A percentile compares a stretch with the other conserved stretches of the same genome.
phyloP scores from a whole-genome alignment of 2,797 vertebrate species.

The Valencia hispanica region DNA sequence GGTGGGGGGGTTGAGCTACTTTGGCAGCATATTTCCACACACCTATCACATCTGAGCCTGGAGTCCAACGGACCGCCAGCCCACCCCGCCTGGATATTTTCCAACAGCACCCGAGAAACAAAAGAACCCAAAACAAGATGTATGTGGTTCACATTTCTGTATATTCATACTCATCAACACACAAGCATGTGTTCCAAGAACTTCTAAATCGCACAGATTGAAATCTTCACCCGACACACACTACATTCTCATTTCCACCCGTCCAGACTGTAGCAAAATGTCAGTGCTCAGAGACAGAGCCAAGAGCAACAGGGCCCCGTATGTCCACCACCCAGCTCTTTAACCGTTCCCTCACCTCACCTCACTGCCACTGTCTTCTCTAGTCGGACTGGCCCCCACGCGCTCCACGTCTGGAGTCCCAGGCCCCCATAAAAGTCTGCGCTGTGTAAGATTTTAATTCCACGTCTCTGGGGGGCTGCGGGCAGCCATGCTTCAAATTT shows the following conservation, averaged over 20 bases:
- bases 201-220: conserved; percentile 17
- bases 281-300: conserved; percentile 50
- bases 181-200: conserved; percentile 6
- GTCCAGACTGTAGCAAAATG: conserved; percentile 50
- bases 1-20: conserved; percentile 56
- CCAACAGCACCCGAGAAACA: conserved; percentile 52
- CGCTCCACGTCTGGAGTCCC: conserved; percentile 5
- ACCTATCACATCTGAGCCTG: conserved; percentile 56
- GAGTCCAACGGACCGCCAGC: conserved; percentile 47
- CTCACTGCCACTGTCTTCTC: conserved; percentile 17
- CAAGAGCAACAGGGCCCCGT: conserved; percentile 75
- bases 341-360: conserved; percentile 40
- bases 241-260: conserved; percentile 37
- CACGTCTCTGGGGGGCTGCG: conserved; percentile 27
- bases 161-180: not conserved
- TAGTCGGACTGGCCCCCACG: conserved; percentile 6
- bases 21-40: conserved; percentile 66
- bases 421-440: conserved; percentile 10
- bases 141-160: conserved; percentile 13
- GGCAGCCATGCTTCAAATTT: conserved; percentile 61
- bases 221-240: conserved; percentile 40
- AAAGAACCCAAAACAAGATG: conserved; percentile 69
- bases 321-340: conserved; percentile 46
- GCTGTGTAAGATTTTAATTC: conserved; percentile 43
- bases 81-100: conserved; percentile 64